Evolutionary conservation across 2,888 invertebrate genomes (phyloP).

Genomic region (Calameuta filiformis): DNA sequence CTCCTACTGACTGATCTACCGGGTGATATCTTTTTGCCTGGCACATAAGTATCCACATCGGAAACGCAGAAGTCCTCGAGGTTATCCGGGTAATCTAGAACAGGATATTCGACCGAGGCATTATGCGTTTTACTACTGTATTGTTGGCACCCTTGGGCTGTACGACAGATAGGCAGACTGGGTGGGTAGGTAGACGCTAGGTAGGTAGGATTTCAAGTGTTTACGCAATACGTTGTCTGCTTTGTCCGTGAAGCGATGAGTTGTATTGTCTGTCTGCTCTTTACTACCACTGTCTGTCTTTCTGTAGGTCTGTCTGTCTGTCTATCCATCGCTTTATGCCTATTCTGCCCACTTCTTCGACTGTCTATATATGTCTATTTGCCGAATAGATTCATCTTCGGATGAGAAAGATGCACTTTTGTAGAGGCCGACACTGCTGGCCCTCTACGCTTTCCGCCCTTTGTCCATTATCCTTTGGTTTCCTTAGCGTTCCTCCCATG

Average conservation of each 20-base stretch:
- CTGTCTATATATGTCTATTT: slow-evolving; percentile 42
- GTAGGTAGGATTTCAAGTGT: slow-evolving; percentile 51
- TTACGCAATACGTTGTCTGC: slow-evolving; percentile 63
- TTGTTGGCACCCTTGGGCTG: slow-evolving; percentile 10
- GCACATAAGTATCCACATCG: slow-evolving; percentile 32
- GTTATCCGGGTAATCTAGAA: slow-evolving; percentile 59
- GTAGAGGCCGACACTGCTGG: slow-evolving; percentile 30
- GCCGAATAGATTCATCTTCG: slow-evolving; percentile 55
- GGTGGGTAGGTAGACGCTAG: neutral
- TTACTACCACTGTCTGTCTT: slow-evolving; percentile 40
- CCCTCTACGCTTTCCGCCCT: slow-evolving; percentile 9
- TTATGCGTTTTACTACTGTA: slow-evolving; percentile 24
- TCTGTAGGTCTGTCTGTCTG: slow-evolving; percentile 18
- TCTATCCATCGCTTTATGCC: slow-evolving; percentile 41
- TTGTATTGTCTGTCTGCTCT: slow-evolving; percentile 62
- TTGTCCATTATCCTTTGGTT: slow-evolving; percentile 9
- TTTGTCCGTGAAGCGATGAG: slow-evolving; percentile 65
- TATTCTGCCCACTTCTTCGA: slow-evolving; percentile 34
- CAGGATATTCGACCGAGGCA: slow-evolving; percentile 17
- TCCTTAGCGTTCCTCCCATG: neutral
- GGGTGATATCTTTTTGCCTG: neutral
- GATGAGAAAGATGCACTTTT: slow-evolving; percentile 53
- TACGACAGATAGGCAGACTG: neutral
- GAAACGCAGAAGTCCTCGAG: slow-evolving; percentile 45
- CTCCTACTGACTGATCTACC: neutral